These are phyloP conservation scores for Pachliopta kotzebuea DNA, from an alignment of 2,888 invertebrate genomes.

Conservation along the genomic window DNA sequence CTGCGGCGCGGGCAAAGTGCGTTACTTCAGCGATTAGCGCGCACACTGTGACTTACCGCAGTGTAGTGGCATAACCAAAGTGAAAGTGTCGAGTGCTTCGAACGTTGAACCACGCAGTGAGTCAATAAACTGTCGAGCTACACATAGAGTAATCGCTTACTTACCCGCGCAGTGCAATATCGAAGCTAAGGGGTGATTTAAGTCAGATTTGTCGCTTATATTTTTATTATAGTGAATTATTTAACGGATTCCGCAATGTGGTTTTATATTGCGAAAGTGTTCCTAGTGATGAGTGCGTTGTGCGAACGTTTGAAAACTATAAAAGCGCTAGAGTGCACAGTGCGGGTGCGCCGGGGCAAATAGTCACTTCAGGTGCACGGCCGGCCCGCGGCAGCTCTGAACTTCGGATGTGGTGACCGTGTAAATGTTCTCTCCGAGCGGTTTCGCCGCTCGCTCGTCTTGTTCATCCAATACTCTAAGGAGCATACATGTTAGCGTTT, in stretches of 20 bases:
- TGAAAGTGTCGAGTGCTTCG: constrained; percentile 14
- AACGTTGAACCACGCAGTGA: not conserved
- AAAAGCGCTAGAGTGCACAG: too few relatives aligned
- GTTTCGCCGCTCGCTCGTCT: constrained; percentile 15
- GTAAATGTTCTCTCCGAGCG: constrained; percentile 21
- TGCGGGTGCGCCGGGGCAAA: not conserved
- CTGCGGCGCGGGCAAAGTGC: constrained; percentile 67
- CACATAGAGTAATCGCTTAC: constrained; percentile 14
- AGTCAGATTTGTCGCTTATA: constrained; percentile 10
- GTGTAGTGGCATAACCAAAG: constrained; percentile 1
- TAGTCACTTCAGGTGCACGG: constrained; percentile 1
- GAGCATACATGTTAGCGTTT: constrained; percentile 36
- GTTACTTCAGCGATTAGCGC: constrained; percentile 68
- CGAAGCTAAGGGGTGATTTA: not conserved
- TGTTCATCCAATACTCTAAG: constrained; percentile 26
- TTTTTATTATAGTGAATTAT: constrained; percentile 24
- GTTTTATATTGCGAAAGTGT: constrained; percentile 10
- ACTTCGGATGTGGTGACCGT: constrained; percentile 10
- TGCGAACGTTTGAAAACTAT: constrained; percentile 3
- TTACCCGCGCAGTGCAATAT: constrained; percentile 12
- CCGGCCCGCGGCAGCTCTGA: not conserved
- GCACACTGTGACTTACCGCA: not conserved
- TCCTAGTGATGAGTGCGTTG: constrained; percentile 18
- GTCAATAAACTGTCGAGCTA: not conserved
- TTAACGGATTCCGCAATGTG: constrained; percentile 12